phyloP scores from a whole-genome alignment of 2,888 invertebrate species.

The Polydrusus tereticollis region DNA sequence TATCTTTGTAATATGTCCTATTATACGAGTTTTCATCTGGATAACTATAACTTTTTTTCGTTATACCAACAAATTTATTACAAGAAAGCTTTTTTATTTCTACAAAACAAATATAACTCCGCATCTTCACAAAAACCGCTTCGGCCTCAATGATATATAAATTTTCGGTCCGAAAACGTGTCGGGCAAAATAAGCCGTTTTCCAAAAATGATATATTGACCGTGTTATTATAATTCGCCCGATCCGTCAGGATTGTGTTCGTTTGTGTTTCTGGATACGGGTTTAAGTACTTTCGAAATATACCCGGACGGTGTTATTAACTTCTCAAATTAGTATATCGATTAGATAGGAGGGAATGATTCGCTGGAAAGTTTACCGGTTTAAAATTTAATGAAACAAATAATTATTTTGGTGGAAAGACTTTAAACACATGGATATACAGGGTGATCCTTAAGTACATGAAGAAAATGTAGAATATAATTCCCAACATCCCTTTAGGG shows the following conservation, averaged over 20 bases:
- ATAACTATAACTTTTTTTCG: too few species aligned
- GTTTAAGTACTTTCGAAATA: conserved; percentile 11
- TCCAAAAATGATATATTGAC: conserved; percentile 39
- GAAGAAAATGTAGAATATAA: too few species aligned
- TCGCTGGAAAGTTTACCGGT: too few species aligned
- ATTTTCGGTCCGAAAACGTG: conserved; percentile 2
- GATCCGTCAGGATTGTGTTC: conserved; percentile 28
- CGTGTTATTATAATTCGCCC: conserved; percentile 31
- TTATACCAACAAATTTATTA: neutral
- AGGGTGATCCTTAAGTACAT: too few species aligned
- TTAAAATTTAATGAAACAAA: too few species aligned
- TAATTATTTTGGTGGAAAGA: too few species aligned
- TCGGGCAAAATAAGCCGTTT: conserved; percentile 23
- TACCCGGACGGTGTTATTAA: neutral
- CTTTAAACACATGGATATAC: too few species aligned
- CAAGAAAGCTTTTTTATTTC: neutral
- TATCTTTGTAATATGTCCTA: too few species aligned
- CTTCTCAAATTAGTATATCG: neutral
- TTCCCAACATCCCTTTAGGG: too few species aligned
- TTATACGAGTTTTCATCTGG: too few species aligned
- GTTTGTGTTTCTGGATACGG: conserved; percentile 15
- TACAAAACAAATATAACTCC: neutral
- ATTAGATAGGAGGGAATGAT: too few species aligned
- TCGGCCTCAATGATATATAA: conserved; percentile 15
- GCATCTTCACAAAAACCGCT: conserved; percentile 1